Conservation (phyloP, 2,797 vertebrate species). For the Chromis chromis region DNA sequence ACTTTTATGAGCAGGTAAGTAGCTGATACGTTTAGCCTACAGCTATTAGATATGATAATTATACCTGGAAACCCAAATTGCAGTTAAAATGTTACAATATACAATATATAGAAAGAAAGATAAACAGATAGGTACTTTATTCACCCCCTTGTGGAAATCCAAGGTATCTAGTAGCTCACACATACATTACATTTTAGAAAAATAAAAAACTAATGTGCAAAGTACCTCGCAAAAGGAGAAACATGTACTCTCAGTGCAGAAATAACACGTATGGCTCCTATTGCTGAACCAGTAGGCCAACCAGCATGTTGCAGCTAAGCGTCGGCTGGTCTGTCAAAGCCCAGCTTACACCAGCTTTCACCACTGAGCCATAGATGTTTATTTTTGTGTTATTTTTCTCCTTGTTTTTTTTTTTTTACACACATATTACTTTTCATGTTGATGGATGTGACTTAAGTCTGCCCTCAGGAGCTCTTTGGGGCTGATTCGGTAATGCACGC, state of each 20-base stretch:
- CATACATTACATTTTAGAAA: no score
- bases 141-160: no score
- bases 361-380: conserved; percentile 57
- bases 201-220: no score
- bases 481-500: conserved; percentile 54
- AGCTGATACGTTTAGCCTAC: background rate
- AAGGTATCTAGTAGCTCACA: no score
- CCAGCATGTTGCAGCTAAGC: conserved; percentile 34
- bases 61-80: conserved; percentile 2
- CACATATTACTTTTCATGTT: conserved; percentile 63
- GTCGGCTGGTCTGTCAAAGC: conserved; percentile 49
- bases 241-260: background rate
- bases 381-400: conserved; percentile 65
- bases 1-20: conserved; percentile 12
- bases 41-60: conserved; percentile 10
- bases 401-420: conserved; percentile 43
- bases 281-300: conserved; percentile 19
- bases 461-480: conserved; percentile 56
- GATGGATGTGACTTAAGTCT: conserved; percentile 51
- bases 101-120: background rate
- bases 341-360: conserved; percentile 71
- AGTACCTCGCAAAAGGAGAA: background rate
- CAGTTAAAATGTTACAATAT: conserved; percentile 3
- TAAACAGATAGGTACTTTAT: no score
- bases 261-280: background rate